Conservation (phyloP, 92 coral and sea anemone genomes). For the Zoanthus solanderi region DNA sequence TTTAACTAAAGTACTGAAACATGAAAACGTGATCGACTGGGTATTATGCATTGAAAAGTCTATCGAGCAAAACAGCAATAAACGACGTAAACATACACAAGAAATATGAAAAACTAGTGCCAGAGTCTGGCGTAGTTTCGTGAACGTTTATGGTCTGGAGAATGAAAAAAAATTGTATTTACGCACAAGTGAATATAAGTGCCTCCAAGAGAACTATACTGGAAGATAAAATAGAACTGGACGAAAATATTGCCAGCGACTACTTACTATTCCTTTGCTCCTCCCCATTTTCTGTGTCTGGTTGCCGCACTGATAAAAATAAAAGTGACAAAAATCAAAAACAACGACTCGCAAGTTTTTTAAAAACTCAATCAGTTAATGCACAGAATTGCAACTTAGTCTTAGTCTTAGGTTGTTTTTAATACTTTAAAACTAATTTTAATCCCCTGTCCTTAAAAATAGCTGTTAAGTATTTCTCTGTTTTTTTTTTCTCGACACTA, state of each 20-base stretch:
- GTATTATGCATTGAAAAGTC: neutral
- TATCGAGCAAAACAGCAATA: neutral
- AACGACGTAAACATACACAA: neutral
- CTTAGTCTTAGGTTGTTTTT: neutral
- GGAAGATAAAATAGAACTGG: neutral
- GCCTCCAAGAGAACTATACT: neutral
- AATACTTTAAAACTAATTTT: too few relatives aligned
- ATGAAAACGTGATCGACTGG: neutral
- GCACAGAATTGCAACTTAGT: neutral
- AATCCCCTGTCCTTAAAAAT: too few relatives aligned
- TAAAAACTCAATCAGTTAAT: neutral
- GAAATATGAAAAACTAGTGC: neutral
- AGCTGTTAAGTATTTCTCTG: too few relatives aligned
- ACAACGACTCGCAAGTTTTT: neutral
- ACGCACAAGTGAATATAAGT: neutral
- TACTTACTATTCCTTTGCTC: neutral
- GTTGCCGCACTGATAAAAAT: neutral
- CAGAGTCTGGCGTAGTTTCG: too few relatives aligned
- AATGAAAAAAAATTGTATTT: too few relatives aligned
- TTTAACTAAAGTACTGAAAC: neutral
- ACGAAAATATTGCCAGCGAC: neutral
- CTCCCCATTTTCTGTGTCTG: neutral
- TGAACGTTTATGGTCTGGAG: neutral
- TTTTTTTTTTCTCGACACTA: too few relatives aligned
- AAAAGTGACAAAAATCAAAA: neutral